Conservation (phyloP, 2,113 vertebrate genomes). For the Tichodroma muraria region DNA sequence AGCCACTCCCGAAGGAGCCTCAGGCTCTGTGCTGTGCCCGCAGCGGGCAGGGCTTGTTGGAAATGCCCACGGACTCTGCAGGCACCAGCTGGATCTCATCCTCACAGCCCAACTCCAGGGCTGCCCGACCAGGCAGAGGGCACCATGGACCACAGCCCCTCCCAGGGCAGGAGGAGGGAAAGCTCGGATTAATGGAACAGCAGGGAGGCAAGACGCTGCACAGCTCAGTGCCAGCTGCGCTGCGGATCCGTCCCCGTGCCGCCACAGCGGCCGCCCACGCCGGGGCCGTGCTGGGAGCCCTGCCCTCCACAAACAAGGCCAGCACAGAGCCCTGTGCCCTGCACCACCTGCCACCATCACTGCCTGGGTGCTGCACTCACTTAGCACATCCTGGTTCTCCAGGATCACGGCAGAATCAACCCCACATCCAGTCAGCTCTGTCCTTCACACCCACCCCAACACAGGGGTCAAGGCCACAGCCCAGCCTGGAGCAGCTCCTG, state of each 20-base stretch:
- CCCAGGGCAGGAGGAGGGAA: neutral
- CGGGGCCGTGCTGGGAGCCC: accelerated
- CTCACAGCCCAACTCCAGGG: neutral
- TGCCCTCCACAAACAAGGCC: neutral
- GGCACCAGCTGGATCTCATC: neutral
- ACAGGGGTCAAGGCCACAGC: accelerated
- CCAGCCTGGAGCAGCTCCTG: neutral
- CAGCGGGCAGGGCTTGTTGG: neutral
- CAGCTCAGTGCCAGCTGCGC: neutral
- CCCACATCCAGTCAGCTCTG: neutral
- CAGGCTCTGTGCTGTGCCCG: neutral
- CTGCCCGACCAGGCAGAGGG: neutral
- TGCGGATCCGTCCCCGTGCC: accelerated
- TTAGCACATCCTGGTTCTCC: accelerated
- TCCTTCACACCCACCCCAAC: neutral
- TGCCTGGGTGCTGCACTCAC: neutral
- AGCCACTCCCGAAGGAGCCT: neutral
- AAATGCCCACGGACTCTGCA: neutral
- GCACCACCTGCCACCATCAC: neutral
- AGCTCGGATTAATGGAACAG: neutral
- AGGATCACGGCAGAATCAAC: neutral
- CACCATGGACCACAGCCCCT: neutral
- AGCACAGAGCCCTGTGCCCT: neutral
- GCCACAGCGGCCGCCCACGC: neutral
- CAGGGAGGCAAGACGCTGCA: neutral